phyloP scores from a whole-genome alignment of 2,888 invertebrate species.

The Parnassius orleans region DNA sequence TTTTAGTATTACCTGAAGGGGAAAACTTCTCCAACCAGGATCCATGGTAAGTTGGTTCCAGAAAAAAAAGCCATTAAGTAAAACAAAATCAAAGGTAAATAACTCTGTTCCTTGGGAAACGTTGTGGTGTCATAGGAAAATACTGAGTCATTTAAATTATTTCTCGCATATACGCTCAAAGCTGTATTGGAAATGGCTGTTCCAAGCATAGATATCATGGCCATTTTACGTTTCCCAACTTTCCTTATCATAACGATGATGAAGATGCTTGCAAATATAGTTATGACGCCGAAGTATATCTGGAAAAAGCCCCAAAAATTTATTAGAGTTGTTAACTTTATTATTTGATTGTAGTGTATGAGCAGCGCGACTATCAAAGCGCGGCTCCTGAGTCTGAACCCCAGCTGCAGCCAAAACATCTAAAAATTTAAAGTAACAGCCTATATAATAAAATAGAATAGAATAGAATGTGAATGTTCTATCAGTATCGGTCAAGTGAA shows the following conservation, averaged over 20 bases:
- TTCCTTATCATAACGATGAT: conserved; percentile 61
- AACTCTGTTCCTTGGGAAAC: conserved; percentile 59
- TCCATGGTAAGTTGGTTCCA: conserved; percentile 77
- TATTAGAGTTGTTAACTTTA: no score
- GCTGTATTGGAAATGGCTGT: conserved; percentile 53
- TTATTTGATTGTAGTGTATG: no score
- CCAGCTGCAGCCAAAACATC: no score
- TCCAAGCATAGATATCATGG: conserved; percentile 55
- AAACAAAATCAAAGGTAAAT: conserved; percentile 64
- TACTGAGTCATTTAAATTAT: conserved; percentile 46
- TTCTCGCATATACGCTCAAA: conserved; percentile 57
- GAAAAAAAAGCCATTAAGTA: conserved; percentile 61
- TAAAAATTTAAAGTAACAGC: no score
- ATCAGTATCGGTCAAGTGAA: no score
- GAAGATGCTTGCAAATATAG: conserved; percentile 59
- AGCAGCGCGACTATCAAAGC: neutral
- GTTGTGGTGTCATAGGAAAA: conserved; percentile 64
- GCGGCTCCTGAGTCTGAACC: no score
- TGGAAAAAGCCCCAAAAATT: conserved; percentile 33
- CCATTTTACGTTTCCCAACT: conserved; percentile 65
- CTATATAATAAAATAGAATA: no score
- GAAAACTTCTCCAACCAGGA: conserved; percentile 81
- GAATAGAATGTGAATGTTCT: no score
- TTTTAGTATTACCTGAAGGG: conserved; percentile 70
- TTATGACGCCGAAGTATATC: conserved; percentile 72